Evolutionary conservation across 53 echinoderm and acorn worm genomes (phyloP).

Genomic region (Actinopyga echinites): DNA sequence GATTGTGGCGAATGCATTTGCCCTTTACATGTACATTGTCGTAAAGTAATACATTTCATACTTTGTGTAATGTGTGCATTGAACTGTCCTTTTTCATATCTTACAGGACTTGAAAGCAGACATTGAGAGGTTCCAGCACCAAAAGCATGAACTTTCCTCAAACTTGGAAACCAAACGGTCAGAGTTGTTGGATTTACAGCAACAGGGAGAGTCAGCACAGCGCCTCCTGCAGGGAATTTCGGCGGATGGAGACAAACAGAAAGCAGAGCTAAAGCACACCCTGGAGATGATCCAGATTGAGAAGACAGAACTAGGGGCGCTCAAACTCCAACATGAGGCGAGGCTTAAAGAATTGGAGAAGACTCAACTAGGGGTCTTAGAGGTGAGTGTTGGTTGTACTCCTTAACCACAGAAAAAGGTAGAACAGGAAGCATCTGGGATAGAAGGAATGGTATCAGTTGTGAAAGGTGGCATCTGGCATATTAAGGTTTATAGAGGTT

Average conservation of each 20-base stretch:
- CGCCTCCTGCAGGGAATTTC: conserved; percentile 25
- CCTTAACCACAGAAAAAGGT: too few species aligned
- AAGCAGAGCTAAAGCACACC: conserved; percentile 88
- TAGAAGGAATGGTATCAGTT: too few species aligned
- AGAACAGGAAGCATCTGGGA: not conserved
- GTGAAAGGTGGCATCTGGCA: not conserved
- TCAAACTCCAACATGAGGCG: conserved; percentile 80
- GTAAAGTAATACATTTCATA: too few species aligned
- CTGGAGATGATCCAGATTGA: conserved; percentile 96
- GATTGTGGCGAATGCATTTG: too few species aligned
- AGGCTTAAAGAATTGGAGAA: conserved; percentile 86
- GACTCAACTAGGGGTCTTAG: conserved; percentile 78
- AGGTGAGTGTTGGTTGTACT: conserved; percentile 51
- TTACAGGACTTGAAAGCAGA: conserved; percentile 68
- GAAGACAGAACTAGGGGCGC: conserved; percentile 91
- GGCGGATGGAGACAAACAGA: conserved; percentile 71
- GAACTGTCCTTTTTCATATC: too few species aligned
- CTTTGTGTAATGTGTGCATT: too few species aligned
- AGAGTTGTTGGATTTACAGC: conserved; percentile 45
- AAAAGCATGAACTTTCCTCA: conserved; percentile 52
- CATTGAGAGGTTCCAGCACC: conserved; percentile 61
- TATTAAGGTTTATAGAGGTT: not conserved
- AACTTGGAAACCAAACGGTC: conserved; percentile 44
- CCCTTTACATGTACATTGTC: too few species aligned
- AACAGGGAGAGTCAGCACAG: not conserved